phyloP scores from a whole-genome alignment of 2,888 invertebrate genomes.

The Notocelia uddmanniana region DNA sequence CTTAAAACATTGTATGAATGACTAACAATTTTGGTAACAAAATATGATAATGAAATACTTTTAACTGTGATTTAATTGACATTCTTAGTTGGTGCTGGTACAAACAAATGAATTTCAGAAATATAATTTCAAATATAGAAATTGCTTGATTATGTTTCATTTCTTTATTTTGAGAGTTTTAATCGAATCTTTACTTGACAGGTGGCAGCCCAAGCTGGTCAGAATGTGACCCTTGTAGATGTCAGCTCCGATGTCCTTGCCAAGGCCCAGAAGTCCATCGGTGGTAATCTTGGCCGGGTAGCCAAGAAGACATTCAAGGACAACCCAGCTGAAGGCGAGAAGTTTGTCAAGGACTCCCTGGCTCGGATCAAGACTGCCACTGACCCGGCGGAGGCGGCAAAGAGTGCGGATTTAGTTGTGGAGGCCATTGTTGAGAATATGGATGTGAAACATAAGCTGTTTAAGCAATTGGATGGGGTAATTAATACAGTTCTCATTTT shows the following conservation, averaged over 20 bases:
- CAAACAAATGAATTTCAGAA: too few relatives aligned
- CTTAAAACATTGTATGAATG: background rate
- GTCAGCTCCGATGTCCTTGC: constrained; percentile 89
- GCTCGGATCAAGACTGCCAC: constrained; percentile 87
- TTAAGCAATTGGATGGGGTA: constrained; percentile 89
- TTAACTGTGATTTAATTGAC: too few relatives aligned
- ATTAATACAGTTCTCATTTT: constrained; percentile 54
- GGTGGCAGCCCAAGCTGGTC: constrained; percentile 94
- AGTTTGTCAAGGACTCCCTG: constrained; percentile 88
- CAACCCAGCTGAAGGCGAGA: constrained; percentile 87
- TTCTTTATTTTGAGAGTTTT: background rate
- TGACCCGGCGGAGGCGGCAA: constrained; percentile 86
- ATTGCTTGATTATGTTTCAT: too few relatives aligned
- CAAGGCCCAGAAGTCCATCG: constrained; percentile 90
- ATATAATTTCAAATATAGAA: too few relatives aligned
- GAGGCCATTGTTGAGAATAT: constrained; percentile 96
- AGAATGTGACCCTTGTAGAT: constrained; percentile 93
- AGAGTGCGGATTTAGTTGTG: constrained; percentile 90
- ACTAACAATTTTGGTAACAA: too few relatives aligned
- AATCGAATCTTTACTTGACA: constrained; percentile 59
- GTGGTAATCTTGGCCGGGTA: constrained; percentile 89
- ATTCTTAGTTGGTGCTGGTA: too few relatives aligned
- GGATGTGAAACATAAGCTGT: constrained; percentile 91
- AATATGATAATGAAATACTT: too few relatives aligned
- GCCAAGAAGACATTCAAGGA: constrained; percentile 92